These are phyloP conservation scores for Lepilemur septentrionalis DNA, from an alignment of 2,797 vertebrate genomes.

Conservation along the genomic window DNA sequence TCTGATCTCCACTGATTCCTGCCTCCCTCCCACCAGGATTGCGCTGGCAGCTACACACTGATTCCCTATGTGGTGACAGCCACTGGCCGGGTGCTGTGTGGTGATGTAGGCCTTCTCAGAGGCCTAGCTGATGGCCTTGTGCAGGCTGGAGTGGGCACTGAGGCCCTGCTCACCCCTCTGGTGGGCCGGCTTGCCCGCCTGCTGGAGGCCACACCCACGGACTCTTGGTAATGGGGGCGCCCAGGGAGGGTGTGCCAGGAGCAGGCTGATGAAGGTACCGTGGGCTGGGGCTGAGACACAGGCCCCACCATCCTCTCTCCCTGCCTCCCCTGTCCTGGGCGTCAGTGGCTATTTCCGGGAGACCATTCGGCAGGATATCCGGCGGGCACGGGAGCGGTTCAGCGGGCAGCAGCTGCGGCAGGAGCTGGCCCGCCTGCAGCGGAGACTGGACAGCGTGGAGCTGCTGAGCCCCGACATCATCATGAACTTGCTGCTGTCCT, in stretches of 20 bases:
- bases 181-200: conserved; percentile 87
- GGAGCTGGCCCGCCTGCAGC: conserved; percentile 91
- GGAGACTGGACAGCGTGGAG: conserved; percentile 92
- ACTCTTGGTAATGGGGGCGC: conserved; percentile 87
- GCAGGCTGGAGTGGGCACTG: conserved; percentile 88
- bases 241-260: background rate
- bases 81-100: conserved; percentile 91
- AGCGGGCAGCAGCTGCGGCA: conserved; percentile 87
- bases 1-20: background rate
- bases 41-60: conserved; percentile 91
- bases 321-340: background rate
- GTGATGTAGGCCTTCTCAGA: conserved; percentile 86
- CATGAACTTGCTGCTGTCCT: conserved; percentile 93
- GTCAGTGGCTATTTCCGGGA: conserved; percentile 92
- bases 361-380: conserved; percentile 91
- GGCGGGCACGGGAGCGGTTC: conserved; percentile 90
- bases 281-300: background rate
- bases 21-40: conserved; percentile 85
- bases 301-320: background rate
- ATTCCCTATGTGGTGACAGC: conserved; percentile 92
- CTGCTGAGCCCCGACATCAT: conserved; percentile 93
- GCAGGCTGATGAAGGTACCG: background rate
- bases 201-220: conserved; percentile 88
- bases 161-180: conserved; percentile 89
- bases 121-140: conserved; percentile 88